A percentile compares a stretch with the other conserved stretches of the same genome.
Conservation (phyloP, 2,888 invertebrate genomes). For the Campaea margaritaria region DNA sequence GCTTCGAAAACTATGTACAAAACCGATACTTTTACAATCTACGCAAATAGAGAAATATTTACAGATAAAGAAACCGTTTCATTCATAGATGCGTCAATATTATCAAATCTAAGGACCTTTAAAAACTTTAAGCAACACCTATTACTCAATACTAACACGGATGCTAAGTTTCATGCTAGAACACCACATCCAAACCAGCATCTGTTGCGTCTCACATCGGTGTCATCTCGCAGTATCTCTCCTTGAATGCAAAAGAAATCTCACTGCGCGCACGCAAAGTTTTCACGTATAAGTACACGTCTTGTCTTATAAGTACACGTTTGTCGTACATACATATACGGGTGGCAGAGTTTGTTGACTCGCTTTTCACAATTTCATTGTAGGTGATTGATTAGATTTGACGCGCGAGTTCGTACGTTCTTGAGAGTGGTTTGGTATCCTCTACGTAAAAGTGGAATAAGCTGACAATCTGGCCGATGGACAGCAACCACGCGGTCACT, state of each 20-base stretch:
- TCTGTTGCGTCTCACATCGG: slow-evolving; percentile 17
- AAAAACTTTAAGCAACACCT: too few relatives aligned
- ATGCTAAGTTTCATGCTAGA: too few relatives aligned
- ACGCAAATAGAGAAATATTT: too few relatives aligned
- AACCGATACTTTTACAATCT: too few relatives aligned
- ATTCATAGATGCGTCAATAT: too few relatives aligned
- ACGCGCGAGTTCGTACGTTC: slow-evolving; percentile 11
- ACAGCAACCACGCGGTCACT: too few relatives aligned
- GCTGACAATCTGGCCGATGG: background rate
- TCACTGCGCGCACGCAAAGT: slow-evolving; percentile 72
- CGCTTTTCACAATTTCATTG: slow-evolving; percentile 37
- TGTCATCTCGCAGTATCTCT: slow-evolving; percentile 58
- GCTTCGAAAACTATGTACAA: too few relatives aligned
- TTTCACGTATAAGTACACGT: slow-evolving; percentile 70
- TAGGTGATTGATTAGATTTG: slow-evolving; percentile 22
- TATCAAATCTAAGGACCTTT: too few relatives aligned
- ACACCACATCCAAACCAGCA: slow-evolving; percentile 32
- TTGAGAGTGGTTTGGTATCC: background rate
- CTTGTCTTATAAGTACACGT: slow-evolving; percentile 42
- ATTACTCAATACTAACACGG: too few relatives aligned
- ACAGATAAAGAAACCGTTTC: too few relatives aligned
- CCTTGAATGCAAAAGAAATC: slow-evolving; percentile 81
- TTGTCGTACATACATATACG: slow-evolving; percentile 35
- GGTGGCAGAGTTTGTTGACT: slow-evolving; percentile 42
- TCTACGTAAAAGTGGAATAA: slow-evolving; percentile 1